Evolutionary conservation across 2,888 invertebrate species (phyloP).

Genomic region (Cephus sareptanus): DNA sequence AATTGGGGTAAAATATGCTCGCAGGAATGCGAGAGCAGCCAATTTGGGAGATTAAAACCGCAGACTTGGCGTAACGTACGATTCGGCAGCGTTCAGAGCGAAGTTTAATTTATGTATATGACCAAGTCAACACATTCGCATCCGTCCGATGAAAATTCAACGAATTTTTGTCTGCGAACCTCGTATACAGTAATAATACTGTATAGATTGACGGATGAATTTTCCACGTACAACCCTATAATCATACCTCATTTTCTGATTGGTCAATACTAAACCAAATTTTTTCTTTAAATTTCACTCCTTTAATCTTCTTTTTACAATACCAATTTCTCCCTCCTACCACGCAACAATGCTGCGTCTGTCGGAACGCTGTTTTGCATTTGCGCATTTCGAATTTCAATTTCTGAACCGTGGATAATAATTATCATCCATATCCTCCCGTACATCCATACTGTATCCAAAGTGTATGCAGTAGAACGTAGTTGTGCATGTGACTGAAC

Average conservation of each 20-base stretch:
- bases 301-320: too few species aligned
- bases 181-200: background rate
- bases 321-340: too few species aligned
- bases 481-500: slow-evolving; percentile 18
- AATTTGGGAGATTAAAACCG: background rate
- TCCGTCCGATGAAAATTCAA: background rate
- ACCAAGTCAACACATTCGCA: background rate
- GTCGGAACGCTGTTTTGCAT: background rate
- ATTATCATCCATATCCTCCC: background rate
- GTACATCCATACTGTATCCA: background rate
- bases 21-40: background rate
- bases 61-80: background rate
- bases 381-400: background rate
- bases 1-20: background rate
- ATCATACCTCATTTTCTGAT: background rate
- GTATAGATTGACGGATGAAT: background rate
- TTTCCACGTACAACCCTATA: background rate
- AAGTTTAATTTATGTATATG: background rate
- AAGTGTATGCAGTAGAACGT: background rate
- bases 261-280: background rate
- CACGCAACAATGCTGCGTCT: background rate
- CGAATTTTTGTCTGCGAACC: background rate
- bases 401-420: background rate
- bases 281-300: background rate
- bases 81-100: background rate